Conservation (phyloP, 2,113 vertebrate species). For the Pycnonotus jocosus region DNA sequence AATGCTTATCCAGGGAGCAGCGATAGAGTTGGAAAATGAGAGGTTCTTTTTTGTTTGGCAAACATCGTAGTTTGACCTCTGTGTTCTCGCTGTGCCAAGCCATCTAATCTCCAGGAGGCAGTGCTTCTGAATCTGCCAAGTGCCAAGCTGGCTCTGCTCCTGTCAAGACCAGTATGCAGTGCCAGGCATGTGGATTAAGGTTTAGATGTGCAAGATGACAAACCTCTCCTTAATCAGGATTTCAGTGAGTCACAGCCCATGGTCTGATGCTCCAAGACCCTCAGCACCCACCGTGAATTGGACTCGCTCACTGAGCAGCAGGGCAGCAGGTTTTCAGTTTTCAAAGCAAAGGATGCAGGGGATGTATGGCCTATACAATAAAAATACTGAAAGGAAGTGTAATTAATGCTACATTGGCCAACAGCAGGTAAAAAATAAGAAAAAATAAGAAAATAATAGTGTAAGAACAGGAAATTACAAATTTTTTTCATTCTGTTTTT, state of each 20-base stretch:
- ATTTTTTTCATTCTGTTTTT: constrained; percentile 48
- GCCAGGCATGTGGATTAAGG: constrained; percentile 40
- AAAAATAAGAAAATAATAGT: neutral
- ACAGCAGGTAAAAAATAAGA: neutral
- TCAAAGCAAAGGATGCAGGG: neutral
- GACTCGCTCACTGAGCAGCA: neutral
- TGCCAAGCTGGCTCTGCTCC: constrained; percentile 6
- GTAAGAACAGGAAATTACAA: neutral
- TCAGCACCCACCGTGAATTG: neutral
- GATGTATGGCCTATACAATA: neutral
- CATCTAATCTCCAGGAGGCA: constrained; percentile 52
- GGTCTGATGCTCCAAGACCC: neutral
- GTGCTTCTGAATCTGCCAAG: constrained; percentile 35
- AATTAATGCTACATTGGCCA: neutral
- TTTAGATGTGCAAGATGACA: constrained; percentile 19
- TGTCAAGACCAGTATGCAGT: constrained; percentile 18
- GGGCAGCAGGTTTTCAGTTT: neutral
- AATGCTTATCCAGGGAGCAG: constrained; percentile 45
- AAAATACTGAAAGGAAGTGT: neutral
- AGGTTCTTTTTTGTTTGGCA: constrained; percentile 37
- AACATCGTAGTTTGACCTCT: constrained; percentile 36
- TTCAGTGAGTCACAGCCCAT: neutral
- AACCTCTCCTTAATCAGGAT: neutral
- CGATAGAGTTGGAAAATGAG: constrained; percentile 4
- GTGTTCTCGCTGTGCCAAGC: constrained; percentile 44